These are phyloP conservation scores for Nipponacmea schrenckii DNA, from an alignment of 2,888 invertebrate genomes.

Conservation along the genomic window DNA sequence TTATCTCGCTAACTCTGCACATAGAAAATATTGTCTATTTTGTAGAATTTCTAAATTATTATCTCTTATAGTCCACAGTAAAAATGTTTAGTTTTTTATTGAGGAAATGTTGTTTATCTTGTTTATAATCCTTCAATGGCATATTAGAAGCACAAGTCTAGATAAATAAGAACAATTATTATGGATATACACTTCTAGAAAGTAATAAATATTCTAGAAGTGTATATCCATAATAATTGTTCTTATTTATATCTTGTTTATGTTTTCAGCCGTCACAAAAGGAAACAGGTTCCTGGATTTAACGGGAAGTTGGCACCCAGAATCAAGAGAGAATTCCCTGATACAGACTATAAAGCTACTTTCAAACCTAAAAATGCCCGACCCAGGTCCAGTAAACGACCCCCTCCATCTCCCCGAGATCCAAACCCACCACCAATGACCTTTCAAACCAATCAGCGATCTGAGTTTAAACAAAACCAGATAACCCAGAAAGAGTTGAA, in stretches of 20 bases:
- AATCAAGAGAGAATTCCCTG: slow-evolving; percentile 32
- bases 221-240: no score
- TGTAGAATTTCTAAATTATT: no score
- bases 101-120: no score
- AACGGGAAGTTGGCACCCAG: slow-evolving; percentile 11
- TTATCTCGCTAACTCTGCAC: no score
- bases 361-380: slow-evolving; percentile 46
- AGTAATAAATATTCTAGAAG: no score
- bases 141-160: no score
- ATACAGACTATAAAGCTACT: slow-evolving; percentile 56
- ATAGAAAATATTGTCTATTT: no score
- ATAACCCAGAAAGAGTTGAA: slow-evolving; percentile 44
- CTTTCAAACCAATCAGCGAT: slow-evolving; percentile 55
- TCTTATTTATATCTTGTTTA: background rate
- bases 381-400: slow-evolving; percentile 62
- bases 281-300: slow-evolving; percentile 26
- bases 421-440: slow-evolving; percentile 55
- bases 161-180: no score
- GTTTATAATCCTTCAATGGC: no score
- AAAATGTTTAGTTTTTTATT: no score
- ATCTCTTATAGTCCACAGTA: no score
- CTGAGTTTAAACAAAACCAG: slow-evolving; percentile 49
- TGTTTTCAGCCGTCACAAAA: slow-evolving; percentile 45
- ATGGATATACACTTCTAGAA: no score
- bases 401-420: slow-evolving; percentile 50